Base-by-base conservation (phyloP, 2,113 vertebrate species). In the Brienomyrus longianalis region DNA sequence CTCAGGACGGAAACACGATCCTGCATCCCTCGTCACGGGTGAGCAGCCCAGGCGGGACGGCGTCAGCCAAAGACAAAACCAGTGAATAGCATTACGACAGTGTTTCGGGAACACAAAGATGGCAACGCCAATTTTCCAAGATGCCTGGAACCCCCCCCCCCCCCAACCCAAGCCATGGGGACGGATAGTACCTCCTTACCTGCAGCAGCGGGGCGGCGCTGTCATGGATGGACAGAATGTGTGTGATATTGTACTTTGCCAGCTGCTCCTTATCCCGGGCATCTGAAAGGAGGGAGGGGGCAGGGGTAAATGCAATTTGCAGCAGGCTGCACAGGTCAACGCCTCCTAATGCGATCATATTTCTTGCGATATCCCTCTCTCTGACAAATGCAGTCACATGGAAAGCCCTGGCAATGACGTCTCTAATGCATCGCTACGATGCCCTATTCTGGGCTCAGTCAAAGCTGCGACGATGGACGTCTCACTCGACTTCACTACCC, bases 201-300 rank as follows among this genome's bases (percentile, higher is more conserved):
- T 97, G 96, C 1, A 99, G 91, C 93, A 97, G 95, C 2, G 98
- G 97, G 21, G 97, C 95, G 31, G 98, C 98, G 48, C 96, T 98
- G 92, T 98, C 97, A 15, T 98, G 97, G 91, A 99, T 97, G 70
- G 97, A 97, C 88, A 99, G 95, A 93, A 99, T 96, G 91, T 98
- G 98, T 0, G 97, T 98, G 92, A 99, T 97, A 93, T 99, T 98
- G 95, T 98, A 97, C 92, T 94, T 97, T 90, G 96, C 97, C 92
- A 99, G 88, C 23, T 97, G 97, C 89, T 98, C 98, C 89, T 96
- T 92, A 91, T 98, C 97, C 93, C 97, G 95, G 84, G 98, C 97
- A 95, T 99, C 98, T 98, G 93, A 23, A 19, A 86, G 89, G 88
- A 89, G 39, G 88, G 88, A 54, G 47, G 45, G 19, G 5, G 3